Conservation (phyloP, 2,797 vertebrate species). For the Eurystomus glaucurus region DNA sequence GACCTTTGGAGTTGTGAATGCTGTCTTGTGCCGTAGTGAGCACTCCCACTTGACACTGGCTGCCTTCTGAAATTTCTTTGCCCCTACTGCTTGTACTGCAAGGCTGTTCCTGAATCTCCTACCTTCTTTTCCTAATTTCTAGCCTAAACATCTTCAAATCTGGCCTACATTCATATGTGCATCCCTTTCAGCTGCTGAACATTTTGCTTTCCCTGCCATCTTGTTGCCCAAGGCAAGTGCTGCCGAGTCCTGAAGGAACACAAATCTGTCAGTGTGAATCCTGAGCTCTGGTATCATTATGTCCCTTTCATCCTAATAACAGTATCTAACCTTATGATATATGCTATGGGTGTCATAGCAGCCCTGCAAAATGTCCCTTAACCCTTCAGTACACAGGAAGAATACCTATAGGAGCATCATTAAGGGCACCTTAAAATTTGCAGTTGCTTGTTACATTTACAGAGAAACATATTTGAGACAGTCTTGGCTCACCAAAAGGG, state of each 20-base stretch:
- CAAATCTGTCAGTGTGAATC: neutral
- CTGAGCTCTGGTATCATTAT: neutral
- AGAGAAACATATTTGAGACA: neutral
- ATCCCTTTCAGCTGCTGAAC: neutral
- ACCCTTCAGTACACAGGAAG: neutral
- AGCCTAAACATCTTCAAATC: neutral
- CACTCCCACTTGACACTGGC: neutral
- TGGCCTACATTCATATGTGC: neutral
- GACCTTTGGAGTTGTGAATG: neutral
- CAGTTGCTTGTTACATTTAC: neutral
- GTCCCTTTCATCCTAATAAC: neutral
- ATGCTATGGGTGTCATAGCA: neutral
- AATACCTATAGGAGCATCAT: neutral
- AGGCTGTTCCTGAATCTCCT: neutral
- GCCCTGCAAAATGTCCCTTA: neutral
- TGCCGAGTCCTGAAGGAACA: slow-evolving; percentile 1
- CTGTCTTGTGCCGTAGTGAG: neutral
- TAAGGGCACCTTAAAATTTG: neutral
- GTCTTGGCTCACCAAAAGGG: neutral
- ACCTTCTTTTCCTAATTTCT: neutral
- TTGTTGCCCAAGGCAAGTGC: slow-evolving; percentile 28
- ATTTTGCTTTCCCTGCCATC: slow-evolving; percentile 18
- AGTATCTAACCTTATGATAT: neutral
- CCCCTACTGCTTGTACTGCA: neutral
- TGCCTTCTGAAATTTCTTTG: slow-evolving; percentile 5